Percentiles rank a stretch among this genome's conserved stretches.
These are phyloP conservation scores for Orchesellides sinensis DNA, from an alignment of 2,888 invertebrate genomes.

Conservation along the genomic window DNA sequence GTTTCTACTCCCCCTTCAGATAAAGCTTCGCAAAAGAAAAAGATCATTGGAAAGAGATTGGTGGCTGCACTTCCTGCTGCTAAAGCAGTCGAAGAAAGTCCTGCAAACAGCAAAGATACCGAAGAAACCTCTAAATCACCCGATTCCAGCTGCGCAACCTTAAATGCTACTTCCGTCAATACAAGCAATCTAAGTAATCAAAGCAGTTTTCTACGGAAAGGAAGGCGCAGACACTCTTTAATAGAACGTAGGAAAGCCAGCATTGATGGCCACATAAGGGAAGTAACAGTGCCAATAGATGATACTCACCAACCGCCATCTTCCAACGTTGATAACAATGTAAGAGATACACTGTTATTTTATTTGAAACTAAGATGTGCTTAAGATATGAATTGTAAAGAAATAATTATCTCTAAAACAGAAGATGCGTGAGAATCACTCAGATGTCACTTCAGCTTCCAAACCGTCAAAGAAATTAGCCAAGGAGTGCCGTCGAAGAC, in stretches of 20 bases:
- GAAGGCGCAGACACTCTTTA: slow-evolving; percentile 68
- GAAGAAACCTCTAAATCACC: no score
- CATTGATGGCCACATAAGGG: slow-evolving; percentile 20
- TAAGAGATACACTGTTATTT: neutral
- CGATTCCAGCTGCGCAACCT: no score
- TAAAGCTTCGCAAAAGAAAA: no score
- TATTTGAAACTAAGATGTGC: neutral
- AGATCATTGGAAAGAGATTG: no score
- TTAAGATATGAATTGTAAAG: neutral
- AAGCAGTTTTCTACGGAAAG: slow-evolving; percentile 47
- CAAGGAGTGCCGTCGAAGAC: slow-evolving; percentile 71
- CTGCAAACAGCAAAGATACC: no score
- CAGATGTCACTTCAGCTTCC: slow-evolving; percentile 63
- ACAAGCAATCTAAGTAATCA: slow-evolving; percentile 9
- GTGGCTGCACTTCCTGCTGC: no score
- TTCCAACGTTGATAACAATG: slow-evolving; percentile 24
- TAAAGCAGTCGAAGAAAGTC: no score
- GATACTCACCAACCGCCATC: neutral
- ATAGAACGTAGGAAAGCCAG: slow-evolving; percentile 67
- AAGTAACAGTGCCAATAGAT: slow-evolving; percentile 1
- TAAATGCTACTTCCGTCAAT: no score
- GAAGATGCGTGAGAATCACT: slow-evolving; percentile 37
- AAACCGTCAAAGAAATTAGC: slow-evolving; percentile 70
- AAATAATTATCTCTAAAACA: slow-evolving; percentile 23
- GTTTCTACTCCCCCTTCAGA: no score